Percentiles rank a stretch among this genome's conserved stretches.
These are phyloP conservation scores for Lobophora halterata DNA, from an alignment of 2,888 invertebrate genomes.

Conservation along the genomic window DNA sequence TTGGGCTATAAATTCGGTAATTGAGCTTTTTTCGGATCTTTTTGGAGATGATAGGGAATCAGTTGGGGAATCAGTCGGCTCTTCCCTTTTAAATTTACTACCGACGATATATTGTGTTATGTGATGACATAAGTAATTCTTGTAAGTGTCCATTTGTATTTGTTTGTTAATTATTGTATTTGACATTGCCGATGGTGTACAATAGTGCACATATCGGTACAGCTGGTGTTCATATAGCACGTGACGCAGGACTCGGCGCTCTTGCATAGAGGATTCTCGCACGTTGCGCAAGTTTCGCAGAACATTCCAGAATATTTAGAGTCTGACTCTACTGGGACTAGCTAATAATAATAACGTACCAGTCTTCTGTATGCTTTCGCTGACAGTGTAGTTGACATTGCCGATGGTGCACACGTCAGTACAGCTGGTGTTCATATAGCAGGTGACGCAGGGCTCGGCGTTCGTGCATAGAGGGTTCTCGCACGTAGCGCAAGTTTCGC, in stretches of 20 bases:
- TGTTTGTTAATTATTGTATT: no score
- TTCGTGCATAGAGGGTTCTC: constrained; percentile 71
- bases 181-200: constrained; percentile 52
- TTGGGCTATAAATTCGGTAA: constrained; percentile 4
- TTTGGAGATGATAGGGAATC: no score
- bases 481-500: constrained; percentile 75
- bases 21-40: no score
- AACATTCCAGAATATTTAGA: constrained; percentile 64
- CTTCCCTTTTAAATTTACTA: no score
- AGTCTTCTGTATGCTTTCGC: constrained; percentile 36
- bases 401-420: constrained; percentile 55
- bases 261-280: constrained; percentile 72
- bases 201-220: constrained; percentile 55
- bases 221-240: constrained; percentile 59
- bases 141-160: no score
- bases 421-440: constrained; percentile 59
- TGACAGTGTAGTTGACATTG: constrained; percentile 61
- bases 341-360: constrained; percentile 33
- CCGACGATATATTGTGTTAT: no score
- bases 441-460: constrained; percentile 71
- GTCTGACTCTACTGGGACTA: neutral
- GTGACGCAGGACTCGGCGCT: constrained; percentile 71
- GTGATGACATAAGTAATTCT: no score
- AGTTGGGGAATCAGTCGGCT: constrained; percentile 1
- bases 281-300: constrained; percentile 76